These are phyloP conservation scores for Scyliorhinus canicula DNA, from an alignment of 2,797 vertebrate genomes.

Conservation along the genomic window DNA sequence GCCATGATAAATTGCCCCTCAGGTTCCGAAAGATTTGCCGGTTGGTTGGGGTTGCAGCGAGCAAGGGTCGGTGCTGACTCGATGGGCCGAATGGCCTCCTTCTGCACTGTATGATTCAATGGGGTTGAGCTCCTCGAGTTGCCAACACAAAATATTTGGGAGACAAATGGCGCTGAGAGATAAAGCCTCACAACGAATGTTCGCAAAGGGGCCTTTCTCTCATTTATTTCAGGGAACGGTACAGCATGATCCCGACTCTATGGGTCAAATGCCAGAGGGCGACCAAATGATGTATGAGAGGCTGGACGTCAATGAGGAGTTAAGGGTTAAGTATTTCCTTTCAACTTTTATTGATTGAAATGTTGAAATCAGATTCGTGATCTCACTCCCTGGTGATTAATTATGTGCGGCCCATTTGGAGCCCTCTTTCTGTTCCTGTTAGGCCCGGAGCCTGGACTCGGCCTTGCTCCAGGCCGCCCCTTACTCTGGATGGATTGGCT, in stretches of 20 bases:
- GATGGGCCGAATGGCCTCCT: no score
- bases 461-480: background rate
- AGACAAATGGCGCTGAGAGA: no score
- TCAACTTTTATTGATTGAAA: background rate
- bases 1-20: no score
- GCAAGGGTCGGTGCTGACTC: no score
- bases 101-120: no score
- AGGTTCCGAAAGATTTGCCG: no score
- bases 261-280: background rate
- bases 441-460: no score
- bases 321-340: background rate
- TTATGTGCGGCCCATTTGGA: background rate
- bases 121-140: no score
- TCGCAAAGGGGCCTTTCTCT: background rate
- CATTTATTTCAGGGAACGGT: background rate
- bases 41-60: no score
- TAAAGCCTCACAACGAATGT: background rate
- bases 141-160: no score
- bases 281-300: background rate
- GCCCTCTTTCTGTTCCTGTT: no score
- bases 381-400: background rate
- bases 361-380: background rate
- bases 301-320: background rate
- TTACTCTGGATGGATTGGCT: background rate
- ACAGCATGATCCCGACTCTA: background rate